Conservation (phyloP, 1,140 invertebrate genomes). For the Micrasema minimum region DNA sequence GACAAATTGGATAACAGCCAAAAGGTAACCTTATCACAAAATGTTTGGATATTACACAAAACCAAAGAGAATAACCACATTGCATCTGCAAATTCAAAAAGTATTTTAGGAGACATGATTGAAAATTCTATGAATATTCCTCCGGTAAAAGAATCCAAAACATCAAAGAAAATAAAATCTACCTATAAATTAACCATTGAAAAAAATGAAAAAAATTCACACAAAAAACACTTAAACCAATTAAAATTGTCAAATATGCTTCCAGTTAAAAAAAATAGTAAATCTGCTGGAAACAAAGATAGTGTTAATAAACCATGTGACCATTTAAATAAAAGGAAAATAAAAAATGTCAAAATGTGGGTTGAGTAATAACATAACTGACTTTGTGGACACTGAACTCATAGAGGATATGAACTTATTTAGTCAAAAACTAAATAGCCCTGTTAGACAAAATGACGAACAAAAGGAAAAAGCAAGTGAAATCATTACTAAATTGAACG, state of each 20-base stretch:
- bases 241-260: slow-evolving; percentile 27
- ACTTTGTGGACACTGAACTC: slow-evolving; percentile 18
- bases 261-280: slow-evolving; percentile 18
- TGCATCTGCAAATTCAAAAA: no score
- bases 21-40: no score
- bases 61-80: no score
- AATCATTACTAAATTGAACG: no score
- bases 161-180: no score
- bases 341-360: slow-evolving; percentile 11
- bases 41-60: no score
- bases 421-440: background rate
- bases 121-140: no score
- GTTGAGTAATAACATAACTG: slow-evolving; percentile 9
- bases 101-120: no score
- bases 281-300: background rate
- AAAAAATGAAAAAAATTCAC: background rate
- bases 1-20: no score
- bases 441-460: background rate
- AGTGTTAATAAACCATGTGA: no score
- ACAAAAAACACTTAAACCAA: slow-evolving; percentile 19
- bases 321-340: background rate
- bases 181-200: slow-evolving; percentile 27
- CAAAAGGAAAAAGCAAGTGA: background rate
- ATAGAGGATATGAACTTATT: background rate
- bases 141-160: no score